phyloP scores from a whole-genome alignment of 2,888 invertebrate species.

The Sclerodermus sp. region DNA sequence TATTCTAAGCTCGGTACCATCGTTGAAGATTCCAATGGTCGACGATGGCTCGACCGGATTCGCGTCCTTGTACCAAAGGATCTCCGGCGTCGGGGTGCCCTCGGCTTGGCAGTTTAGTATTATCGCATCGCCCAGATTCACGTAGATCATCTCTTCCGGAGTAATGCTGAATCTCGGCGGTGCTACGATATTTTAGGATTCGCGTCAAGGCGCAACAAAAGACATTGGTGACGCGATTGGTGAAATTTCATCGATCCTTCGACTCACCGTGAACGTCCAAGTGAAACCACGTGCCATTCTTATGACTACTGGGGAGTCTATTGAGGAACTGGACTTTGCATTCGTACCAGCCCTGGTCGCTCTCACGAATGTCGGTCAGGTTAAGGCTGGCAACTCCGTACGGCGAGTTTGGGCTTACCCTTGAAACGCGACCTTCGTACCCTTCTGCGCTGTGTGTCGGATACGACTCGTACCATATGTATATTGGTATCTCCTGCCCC shows the following conservation, averaged over 20 bases:
- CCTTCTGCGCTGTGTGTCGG: constrained; percentile 95
- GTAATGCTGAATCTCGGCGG: constrained; percentile 94
- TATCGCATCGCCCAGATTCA: constrained; percentile 93
- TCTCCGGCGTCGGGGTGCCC: constrained; percentile 93
- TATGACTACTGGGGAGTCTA: constrained; percentile 87
- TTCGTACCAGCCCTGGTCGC: constrained; percentile 97
- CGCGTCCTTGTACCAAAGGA: constrained; percentile 95
- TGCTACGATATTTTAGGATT: no score
- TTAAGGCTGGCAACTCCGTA: constrained; percentile 93
- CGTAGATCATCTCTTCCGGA: constrained; percentile 94
- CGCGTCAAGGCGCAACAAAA: not conserved
- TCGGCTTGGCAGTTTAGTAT: constrained; percentile 96
- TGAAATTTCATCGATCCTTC: not conserved
- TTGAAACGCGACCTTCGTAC: constrained; percentile 88
- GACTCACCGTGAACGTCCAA: constrained; percentile 84
- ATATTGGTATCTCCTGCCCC: constrained; percentile 95
- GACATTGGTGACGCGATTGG: not conserved
- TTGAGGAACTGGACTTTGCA: constrained; percentile 94
- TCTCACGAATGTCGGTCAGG: constrained; percentile 89
- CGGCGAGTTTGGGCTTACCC: constrained; percentile 83
- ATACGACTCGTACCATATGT: constrained; percentile 98
- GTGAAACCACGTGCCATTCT: constrained; percentile 97
- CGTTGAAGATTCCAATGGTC: constrained; percentile 88
- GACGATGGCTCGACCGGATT: constrained; percentile 87
- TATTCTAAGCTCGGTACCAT: constrained; percentile 91